Conservation (phyloP, 2,113 vertebrate species). For the Lethenteron camtschaticum region DNA sequence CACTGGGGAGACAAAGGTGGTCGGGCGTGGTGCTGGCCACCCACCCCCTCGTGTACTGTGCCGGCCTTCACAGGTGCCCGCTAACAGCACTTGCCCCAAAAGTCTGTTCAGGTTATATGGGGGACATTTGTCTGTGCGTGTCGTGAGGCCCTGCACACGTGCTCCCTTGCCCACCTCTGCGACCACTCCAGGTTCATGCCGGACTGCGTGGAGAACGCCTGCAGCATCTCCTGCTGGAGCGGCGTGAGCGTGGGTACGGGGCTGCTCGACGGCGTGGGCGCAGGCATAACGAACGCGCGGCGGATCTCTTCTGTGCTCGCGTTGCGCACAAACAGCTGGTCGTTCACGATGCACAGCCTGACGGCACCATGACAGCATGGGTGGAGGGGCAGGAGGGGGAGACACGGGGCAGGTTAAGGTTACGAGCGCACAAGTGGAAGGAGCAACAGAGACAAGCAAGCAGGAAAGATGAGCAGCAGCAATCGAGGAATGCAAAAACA, state of each 20-base stretch:
- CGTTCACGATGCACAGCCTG: conserved; percentile 67
- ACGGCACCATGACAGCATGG: neutral
- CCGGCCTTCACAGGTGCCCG: conserved; percentile 2
- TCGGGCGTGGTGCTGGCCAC: neutral
- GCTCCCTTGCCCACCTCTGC: conserved; percentile 37
- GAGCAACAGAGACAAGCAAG: no score
- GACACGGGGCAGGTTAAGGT: neutral
- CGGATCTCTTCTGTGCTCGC: conserved; percentile 53
- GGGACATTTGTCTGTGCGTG: neutral
- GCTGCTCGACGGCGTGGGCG: conserved; percentile 60
- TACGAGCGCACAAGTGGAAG: no score
- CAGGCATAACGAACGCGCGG: conserved; percentile 45
- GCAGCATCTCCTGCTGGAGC: conserved; percentile 60
- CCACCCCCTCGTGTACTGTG: neutral
- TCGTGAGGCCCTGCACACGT: neutral
- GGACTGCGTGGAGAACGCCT: conserved; percentile 46
- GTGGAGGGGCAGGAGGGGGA: neutral
- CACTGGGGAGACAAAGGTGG: conserved; percentile 1
- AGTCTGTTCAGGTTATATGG: neutral
- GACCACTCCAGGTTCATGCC: conserved; percentile 88
- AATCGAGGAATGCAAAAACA: no score
- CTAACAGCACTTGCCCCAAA: neutral
- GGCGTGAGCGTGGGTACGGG: conserved; percentile 49
- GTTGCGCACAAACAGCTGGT: conserved; percentile 56
- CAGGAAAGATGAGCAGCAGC: no score